Conservation (phyloP, 2,797 vertebrate species). For the Karalla daura region DNA sequence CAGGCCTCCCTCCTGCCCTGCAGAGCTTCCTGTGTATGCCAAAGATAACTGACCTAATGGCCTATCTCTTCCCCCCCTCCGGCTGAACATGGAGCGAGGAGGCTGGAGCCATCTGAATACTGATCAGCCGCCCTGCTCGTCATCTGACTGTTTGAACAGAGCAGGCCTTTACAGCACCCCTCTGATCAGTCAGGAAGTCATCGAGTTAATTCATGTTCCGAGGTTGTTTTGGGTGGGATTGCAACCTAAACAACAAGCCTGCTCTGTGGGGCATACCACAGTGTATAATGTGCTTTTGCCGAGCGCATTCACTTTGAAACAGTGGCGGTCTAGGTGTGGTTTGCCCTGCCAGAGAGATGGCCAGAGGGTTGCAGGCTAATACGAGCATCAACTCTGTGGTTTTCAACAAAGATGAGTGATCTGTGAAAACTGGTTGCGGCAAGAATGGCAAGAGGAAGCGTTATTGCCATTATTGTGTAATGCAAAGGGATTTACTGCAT, state of each 20-base stretch:
- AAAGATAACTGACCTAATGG: constrained; percentile 80
- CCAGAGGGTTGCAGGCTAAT: neutral
- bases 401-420: neutral
- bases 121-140: constrained; percentile 57
- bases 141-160: constrained; percentile 60
- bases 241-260: neutral
- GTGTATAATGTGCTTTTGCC: neutral
- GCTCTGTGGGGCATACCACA: neutral
- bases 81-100: constrained; percentile 60
- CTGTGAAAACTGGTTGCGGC: neutral
- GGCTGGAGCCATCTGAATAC: constrained; percentile 71
- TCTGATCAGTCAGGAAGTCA: constrained; percentile 27
- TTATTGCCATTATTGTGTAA: neutral
- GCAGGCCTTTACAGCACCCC: constrained; percentile 52
- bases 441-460: neutral
- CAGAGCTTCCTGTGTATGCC: constrained; percentile 76
- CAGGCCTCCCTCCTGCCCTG: constrained; percentile 60
- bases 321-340: constrained; percentile 8
- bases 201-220: constrained; percentile 10
- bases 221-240: constrained; percentile 8
- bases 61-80: constrained; percentile 72
- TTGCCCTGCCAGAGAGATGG: neutral
- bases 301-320: constrained; percentile 22
- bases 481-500: neutral
- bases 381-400: neutral